Evolutionary conservation across 2,888 invertebrate genomes (phyloP).

Genomic region (Stenolophus ochropezus): DNA sequence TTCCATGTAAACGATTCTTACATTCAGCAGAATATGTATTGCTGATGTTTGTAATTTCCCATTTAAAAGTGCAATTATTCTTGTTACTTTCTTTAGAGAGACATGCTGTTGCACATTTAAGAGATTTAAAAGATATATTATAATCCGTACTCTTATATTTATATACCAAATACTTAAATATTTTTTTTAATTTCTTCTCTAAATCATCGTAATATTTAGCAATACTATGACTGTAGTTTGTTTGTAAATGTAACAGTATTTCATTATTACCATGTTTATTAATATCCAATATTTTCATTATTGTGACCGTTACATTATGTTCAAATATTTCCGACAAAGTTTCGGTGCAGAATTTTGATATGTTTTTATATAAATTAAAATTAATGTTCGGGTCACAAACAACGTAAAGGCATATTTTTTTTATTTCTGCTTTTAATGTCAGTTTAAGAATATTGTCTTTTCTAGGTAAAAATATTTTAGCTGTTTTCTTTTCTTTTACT

Average conservation of each 20-base stretch:
- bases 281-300: not conserved
- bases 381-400: constrained; percentile 57
- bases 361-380: constrained; percentile 58
- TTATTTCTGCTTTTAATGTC: constrained; percentile 71
- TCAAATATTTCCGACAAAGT: constrained; percentile 49
- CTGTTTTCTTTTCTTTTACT: not conserved
- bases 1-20: too few species aligned
- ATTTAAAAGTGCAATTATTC: constrained; percentile 64
- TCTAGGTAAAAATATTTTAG: not conserved
- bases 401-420: constrained; percentile 56
- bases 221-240: too few species aligned
- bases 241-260: constrained; percentile 6
- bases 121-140: constrained; percentile 61
- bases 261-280: not conserved
- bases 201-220: too few species aligned
- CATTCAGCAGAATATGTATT: constrained; percentile 77
- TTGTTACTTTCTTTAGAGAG: constrained; percentile 64
- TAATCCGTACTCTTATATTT: not conserved
- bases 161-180: too few species aligned
- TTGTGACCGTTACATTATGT: not conserved
- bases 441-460: constrained; percentile 70
- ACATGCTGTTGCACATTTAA: constrained; percentile 68
- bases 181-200: too few species aligned
- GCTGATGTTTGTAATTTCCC: constrained; percentile 75
- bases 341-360: constrained; percentile 57